Conservation (phyloP, 2,888 invertebrate species). For the Diloba caeruleocephala region DNA sequence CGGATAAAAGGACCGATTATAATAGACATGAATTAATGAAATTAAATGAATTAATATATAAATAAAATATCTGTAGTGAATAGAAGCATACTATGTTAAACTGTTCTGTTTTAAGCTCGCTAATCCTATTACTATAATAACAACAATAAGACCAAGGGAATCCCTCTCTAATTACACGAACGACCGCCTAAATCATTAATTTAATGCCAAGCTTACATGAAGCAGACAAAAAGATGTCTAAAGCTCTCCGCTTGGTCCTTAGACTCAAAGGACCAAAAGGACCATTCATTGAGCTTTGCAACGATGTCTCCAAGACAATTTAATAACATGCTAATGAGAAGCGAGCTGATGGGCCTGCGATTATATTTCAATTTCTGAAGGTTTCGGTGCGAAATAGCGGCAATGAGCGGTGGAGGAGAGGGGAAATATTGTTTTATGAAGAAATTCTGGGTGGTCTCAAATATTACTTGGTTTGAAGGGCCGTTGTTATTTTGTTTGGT, state of each 20-base stretch:
- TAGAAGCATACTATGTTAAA: not conserved
- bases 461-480: slow-evolving; percentile 11
- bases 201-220: slow-evolving; percentile 30
- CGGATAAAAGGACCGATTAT: too few relatives aligned
- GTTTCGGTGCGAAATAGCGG: slow-evolving; percentile 13
- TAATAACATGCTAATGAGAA: slow-evolving; percentile 62
- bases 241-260: not conserved
- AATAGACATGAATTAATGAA: too few relatives aligned
- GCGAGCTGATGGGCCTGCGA: slow-evolving; percentile 29
- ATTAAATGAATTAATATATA: too few relatives aligned
- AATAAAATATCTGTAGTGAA: too few relatives aligned
- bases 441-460: slow-evolving; percentile 1
- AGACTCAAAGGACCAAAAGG: too few relatives aligned
- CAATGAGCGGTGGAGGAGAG: not conserved
- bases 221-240: slow-evolving; percentile 20
- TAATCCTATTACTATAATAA: slow-evolving; percentile 28
- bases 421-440: slow-evolving; percentile 22
- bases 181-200: slow-evolving; percentile 23
- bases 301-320: slow-evolving; percentile 25
- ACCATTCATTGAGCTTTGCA: slow-evolving; percentile 21
- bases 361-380: slow-evolving; percentile 53
- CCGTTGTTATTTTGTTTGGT: slow-evolving; percentile 19
- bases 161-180: slow-evolving; percentile 39
- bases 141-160: slow-evolving; percentile 38
- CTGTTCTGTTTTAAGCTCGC: not conserved